Evolutionary conservation across 1,140 invertebrate species (phyloP), one percentile per base, ranked within the genome.

Genomic region (Zeugodacus cucurbitae): DNA sequence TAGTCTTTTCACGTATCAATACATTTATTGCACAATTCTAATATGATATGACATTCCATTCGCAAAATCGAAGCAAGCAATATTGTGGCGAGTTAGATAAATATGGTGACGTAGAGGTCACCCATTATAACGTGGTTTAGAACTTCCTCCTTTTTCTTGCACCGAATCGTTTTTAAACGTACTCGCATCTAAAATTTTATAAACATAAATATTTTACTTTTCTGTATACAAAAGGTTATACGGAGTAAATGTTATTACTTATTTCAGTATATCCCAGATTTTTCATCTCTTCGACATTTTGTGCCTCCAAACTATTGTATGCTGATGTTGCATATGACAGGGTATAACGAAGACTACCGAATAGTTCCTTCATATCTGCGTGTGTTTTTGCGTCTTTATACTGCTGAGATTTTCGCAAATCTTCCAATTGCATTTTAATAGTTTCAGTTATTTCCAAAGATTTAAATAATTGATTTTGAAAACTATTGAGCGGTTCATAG

Each of bases 301-400:
- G 70, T 41, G 70, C 37, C 14, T 74, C 32, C n/a, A 74, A 7
- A 37, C 70, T 41, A n/a, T n/a, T 37, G 70, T 74, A 74, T 41
- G 70, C 70, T 22, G 70, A 37, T 2, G 34, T 41, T 22, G 34
- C 70, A 74, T 29, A 74, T 7, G 20, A 20, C 6, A 74, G 34
- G 20, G 34, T 41, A n/a, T 74, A n/a, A 41, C 70, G 70, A 22
- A 41, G 20, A 22, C 37, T 74, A 6, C n/a, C 37, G n/a, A 74
- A 74, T 20, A 74, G 34, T 29, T 74, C 70, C 10, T n/a, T 22
- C 70, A 74, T 41, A 41, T 74, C 70, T 22, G 32, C 2, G 14
- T 74, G 70, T 34, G 70, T 41, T 74, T 74, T 74, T 17, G 70
- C 70, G 44, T 74, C 34, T n/a, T 74, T n/a, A n/a, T 74, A 74